Conservation (phyloP, 2,888 invertebrate genomes). For the Ceriagrion tenellum region DNA sequence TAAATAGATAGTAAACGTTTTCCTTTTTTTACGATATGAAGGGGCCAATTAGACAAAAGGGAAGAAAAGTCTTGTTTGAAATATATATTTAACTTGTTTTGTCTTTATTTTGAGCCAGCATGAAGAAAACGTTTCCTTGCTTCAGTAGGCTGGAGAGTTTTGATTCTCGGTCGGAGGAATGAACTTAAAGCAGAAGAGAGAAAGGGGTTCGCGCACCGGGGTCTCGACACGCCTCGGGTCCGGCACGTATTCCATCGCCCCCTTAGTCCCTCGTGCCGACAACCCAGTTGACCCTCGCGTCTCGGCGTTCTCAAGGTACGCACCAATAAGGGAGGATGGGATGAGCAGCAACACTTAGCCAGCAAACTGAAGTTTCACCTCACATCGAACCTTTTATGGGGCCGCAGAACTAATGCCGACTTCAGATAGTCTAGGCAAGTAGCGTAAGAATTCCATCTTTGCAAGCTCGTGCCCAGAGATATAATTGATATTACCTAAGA, state of each 20-base stretch:
- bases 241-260: neutral
- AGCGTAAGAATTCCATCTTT: neutral
- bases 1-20: too few relatives aligned
- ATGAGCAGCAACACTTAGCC: neutral
- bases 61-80: too few relatives aligned
- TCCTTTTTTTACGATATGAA: too few relatives aligned
- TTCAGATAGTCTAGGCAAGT: neutral
- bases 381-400: neutral
- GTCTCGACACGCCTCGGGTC: neutral
- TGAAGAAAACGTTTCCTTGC: too few relatives aligned
- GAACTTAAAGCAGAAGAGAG: too few relatives aligned
- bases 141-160: too few relatives aligned
- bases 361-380: neutral
- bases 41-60: too few relatives aligned
- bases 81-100: too few relatives aligned
- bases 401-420: neutral
- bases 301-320: neutral
- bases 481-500: too few relatives aligned
- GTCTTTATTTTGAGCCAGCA: too few relatives aligned
- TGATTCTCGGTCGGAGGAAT: too few relatives aligned
- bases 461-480: neutral
- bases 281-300: neutral
- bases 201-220: neutral
- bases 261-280: neutral
- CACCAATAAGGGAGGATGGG: neutral